Evolutionary conservation across 2,113 vertebrate species (phyloP), one percentile per base, ranked within the genome.

Genomic region (Ptyas mucosa): DNA sequence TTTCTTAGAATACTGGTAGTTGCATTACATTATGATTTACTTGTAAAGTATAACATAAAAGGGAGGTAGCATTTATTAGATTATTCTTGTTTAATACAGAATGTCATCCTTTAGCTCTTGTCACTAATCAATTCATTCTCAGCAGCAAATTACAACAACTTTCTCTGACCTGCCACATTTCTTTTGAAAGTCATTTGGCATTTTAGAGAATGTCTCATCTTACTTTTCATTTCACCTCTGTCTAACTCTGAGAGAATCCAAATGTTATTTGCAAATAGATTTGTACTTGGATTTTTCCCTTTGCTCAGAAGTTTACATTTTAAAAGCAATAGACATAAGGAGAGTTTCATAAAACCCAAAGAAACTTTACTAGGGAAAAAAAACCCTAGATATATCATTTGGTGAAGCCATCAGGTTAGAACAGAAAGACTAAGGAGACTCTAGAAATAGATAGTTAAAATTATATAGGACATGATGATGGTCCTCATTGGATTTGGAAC

Each of bases 341-440:
- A 94, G 55, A 18, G 53, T 43, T 29, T 4, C 53, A 5, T 1
- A 85, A 14, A 0, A 29, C 21, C 92, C 91, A 49, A 20, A 93
- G 0, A 3, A 10, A 0, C 57, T 0, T 49, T 94, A 15, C 0
- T 34, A 46, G 43, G 1, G 29, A 3, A 0, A n/a, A 20, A 64
- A 0, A 26, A 2, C 1, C 23, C 49, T 53, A 89, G 75, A 21
- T 52, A 87, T 29, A 6, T 91, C 2, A 49, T 94, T 58, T 89
- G 88, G 23, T 81, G 53, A 90, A 8, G 54, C 3, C 90, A 49
- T 43, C 15, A 34, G 85, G 46, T 20, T 46, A 92, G 24, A 89
- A 43, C 52, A 55, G 51, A 29, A 91, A 64, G 24, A 58, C 91
- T 90, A 91, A 88, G 1, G 1, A 89, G 29, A 93, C 93, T 91